Conservation (phyloP, 2,113 vertebrate species). For the Oriolus oriolus region DNA sequence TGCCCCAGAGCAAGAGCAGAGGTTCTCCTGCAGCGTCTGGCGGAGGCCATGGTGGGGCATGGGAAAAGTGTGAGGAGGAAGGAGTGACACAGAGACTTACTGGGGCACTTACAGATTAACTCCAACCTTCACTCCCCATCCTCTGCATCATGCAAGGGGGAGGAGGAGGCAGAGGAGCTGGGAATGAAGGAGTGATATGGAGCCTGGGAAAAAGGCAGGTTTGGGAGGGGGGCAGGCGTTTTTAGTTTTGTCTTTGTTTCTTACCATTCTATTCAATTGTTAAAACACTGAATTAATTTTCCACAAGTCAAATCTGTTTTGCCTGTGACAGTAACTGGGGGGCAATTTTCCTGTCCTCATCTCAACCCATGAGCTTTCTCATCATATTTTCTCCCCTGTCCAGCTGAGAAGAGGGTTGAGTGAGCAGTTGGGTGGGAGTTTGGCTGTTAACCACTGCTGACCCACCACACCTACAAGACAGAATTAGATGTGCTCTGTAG, state of each 20-base stretch:
- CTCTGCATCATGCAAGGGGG: not conserved
- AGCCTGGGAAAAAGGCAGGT: rapidly evolving
- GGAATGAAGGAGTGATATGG: not conserved
- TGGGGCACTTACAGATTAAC: not conserved
- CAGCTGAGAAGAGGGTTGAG: not conserved
- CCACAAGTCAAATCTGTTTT: not conserved
- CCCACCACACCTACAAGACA: not conserved
- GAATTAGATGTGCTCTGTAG: not conserved
- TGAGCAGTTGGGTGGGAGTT: not conserved
- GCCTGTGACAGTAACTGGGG: not conserved
- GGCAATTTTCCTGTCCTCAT: not conserved
- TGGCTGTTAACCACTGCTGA: not conserved
- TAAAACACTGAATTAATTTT: not conserved
- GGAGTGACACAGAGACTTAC: rapidly evolving
- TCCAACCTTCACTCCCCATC: not conserved
- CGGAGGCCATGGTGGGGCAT: not conserved
- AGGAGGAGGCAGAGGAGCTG: not conserved
- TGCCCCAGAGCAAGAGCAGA: not conserved
- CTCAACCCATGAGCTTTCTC: not conserved
- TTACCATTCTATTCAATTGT: not conserved
- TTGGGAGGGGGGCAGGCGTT: rapidly evolving
- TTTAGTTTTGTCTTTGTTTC: not conserved
- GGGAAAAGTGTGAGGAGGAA: not conserved
- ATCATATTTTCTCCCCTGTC: not conserved
- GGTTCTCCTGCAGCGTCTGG: not conserved